A percentile compares a stretch with the other conserved stretches of the same genome.
Conservation (phyloP, 53 echinoderm and acorn worm species). For the Holothuria scabra region DNA sequence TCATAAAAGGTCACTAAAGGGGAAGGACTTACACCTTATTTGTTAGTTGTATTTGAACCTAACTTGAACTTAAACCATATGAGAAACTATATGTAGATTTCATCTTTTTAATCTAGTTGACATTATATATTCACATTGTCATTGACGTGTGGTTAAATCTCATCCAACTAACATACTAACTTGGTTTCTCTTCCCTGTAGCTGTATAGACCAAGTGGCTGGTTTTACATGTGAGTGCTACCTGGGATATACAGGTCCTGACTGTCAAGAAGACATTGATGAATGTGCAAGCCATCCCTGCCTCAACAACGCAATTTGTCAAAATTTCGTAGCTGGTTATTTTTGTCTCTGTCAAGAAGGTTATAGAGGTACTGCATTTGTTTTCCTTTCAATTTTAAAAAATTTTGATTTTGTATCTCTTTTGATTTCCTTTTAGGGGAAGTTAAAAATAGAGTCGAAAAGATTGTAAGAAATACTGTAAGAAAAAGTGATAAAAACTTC, state of each 20-base stretch:
- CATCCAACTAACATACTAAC: too few species aligned
- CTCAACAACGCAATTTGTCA: slow-evolving; percentile 46
- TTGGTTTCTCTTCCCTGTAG: slow-evolving; percentile 26
- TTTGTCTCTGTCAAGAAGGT: slow-evolving; percentile 46
- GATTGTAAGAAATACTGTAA: too few species aligned
- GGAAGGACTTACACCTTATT: too few species aligned
- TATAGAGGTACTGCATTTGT: slow-evolving; percentile 44
- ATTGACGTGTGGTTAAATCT: too few species aligned
- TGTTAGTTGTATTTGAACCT: too few species aligned
- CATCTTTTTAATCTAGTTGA: too few species aligned
- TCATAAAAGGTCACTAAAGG: too few species aligned
- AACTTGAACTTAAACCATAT: too few species aligned
- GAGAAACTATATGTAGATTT: too few species aligned
- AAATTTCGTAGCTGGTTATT: slow-evolving; percentile 42
- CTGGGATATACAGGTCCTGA: slow-evolving; percentile 62
- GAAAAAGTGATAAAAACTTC: not conserved
- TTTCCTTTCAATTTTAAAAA: not conserved
- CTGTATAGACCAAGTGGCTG: slow-evolving; percentile 63
- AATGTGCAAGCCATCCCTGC: slow-evolving; percentile 55
- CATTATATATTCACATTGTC: too few species aligned
- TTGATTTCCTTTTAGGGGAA: too few species aligned
- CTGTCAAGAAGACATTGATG: slow-evolving; percentile 59
- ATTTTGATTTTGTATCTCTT: not conserved
- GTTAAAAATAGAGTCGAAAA: not conserved
- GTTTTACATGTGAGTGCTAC: slow-evolving; percentile 65